Percentiles rank a stretch among this genome's conserved stretches.
Conservation (phyloP, 2,888 invertebrate genomes). For the Drosophila vallismaia region DNA sequence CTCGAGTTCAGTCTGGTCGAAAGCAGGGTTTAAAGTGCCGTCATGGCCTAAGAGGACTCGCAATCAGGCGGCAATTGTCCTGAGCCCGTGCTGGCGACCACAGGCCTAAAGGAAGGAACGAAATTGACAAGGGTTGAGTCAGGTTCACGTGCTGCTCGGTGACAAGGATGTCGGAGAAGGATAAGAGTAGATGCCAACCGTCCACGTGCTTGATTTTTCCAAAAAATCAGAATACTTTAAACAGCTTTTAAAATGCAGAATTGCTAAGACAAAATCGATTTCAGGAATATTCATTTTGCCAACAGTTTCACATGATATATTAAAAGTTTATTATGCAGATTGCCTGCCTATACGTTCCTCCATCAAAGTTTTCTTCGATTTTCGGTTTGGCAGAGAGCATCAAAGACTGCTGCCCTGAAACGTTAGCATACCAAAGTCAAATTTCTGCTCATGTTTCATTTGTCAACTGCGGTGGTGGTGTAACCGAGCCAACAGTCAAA, state of each 20-base stretch:
- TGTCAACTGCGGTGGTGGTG: conserved; percentile 59
- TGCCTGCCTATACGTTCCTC: no score
- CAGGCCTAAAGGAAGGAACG: conserved; percentile 29
- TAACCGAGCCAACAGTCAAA: conserved; percentile 5
- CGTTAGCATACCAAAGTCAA: conserved; percentile 47
- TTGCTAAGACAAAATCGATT: not conserved
- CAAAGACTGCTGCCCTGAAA: conserved; percentile 25
- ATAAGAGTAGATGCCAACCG: not conserved
- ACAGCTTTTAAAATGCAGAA: not conserved
- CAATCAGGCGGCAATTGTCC: conserved; percentile 60
- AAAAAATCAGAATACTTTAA: not conserved
- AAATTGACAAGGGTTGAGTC: conserved; percentile 65
- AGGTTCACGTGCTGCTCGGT: conserved; percentile 45
- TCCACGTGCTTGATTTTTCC: conserved; percentile 12
- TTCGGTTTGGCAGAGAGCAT: conserved; percentile 10
- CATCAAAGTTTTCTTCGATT: not conserved
- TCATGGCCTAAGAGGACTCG: conserved; percentile 30
- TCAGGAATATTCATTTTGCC: not conserved
- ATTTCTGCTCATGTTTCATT: conserved; percentile 68
- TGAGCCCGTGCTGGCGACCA: conserved; percentile 31
- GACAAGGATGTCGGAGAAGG: conserved; percentile 14
- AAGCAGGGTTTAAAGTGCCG: conserved; percentile 31
- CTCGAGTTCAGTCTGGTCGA: conserved; percentile 29
- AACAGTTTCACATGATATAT: conserved; percentile 38
- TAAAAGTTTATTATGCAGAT: conserved; percentile 1